phyloP scores from a whole-genome alignment of 2,113 vertebrate genomes.

The Cavia aperea region DNA sequence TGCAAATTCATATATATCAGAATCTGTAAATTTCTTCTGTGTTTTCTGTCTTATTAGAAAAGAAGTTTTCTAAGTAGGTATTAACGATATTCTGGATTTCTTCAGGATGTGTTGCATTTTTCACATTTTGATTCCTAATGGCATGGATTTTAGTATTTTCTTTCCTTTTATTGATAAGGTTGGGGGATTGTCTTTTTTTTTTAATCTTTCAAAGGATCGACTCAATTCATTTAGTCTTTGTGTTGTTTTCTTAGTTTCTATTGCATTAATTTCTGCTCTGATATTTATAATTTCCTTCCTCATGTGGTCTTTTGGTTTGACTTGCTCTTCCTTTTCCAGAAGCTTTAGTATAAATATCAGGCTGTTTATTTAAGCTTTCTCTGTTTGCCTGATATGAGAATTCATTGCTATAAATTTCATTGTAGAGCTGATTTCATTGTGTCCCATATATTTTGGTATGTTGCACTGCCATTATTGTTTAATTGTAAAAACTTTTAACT shows the following conservation, averaged over 20 bases:
- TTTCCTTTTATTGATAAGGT: background rate
- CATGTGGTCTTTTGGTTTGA: background rate
- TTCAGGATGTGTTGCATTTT: background rate
- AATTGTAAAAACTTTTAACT: background rate
- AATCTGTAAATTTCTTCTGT: background rate
- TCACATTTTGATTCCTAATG: background rate
- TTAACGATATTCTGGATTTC: background rate
- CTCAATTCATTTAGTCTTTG: background rate
- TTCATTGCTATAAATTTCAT: background rate
- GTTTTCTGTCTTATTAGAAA: background rate
- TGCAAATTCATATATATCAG: background rate
- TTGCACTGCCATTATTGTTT: background rate
- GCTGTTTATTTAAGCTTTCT: background rate
- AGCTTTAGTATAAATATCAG: background rate
- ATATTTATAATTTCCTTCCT: background rate
- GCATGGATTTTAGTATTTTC: background rate
- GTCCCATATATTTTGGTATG: background rate
- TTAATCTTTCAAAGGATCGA: background rate
- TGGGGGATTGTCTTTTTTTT: background rate
- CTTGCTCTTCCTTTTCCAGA: background rate
- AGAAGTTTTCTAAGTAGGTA: background rate
- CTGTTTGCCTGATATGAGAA: background rate
- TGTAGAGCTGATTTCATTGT: background rate
- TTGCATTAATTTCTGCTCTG: background rate
- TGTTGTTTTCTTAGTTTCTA: background rate